A percentile compares a stretch with the other conserved stretches of the same genome.
These are phyloP conservation scores for Thysanoteuthis rhombus DNA, from an alignment of 2,888 invertebrate genomes.

Conservation along the genomic window DNA sequence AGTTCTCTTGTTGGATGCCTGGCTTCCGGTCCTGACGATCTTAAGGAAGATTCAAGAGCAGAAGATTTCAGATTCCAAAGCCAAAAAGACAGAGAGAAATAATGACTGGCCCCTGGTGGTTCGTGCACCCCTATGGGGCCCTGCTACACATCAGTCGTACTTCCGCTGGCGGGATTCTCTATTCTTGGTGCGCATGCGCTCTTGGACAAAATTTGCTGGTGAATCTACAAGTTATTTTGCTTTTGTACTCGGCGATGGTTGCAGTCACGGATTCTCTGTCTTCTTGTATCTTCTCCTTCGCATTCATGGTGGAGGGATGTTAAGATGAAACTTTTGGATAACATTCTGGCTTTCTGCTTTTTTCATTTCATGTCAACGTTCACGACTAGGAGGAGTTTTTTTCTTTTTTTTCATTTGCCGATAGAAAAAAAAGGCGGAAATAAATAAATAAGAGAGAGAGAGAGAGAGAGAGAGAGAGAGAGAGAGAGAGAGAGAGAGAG, in stretches of 20 bases:
- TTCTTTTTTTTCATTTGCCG: not conserved
- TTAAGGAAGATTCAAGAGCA: not conserved
- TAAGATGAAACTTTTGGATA: not conserved
- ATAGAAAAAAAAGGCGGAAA: not conserved
- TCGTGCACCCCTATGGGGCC: not conserved
- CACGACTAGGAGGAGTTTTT: not conserved
- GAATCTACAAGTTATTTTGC: conserved; percentile 12
- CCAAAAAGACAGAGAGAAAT: not conserved
- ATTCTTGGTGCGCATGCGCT: not conserved
- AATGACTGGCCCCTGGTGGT: not conserved
- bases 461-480: not conserved
- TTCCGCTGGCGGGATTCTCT: not conserved
- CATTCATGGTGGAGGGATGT: not conserved
- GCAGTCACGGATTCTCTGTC: not conserved
- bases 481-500: not conserved
- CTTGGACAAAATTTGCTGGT: not conserved
- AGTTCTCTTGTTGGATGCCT: not conserved
- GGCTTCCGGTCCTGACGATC: not conserved
- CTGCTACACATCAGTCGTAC: not conserved
- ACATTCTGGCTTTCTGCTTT: not conserved
- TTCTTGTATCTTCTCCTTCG: not conserved
- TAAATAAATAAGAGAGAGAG: not conserved
- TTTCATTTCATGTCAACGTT: not conserved
- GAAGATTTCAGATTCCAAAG: not conserved
- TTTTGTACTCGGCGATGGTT: not conserved